Percentiles rank a stretch among this genome's conserved stretches.
These are phyloP conservation scores for Busseola fusca DNA, from an alignment of 2,888 invertebrate species.

Conservation along the genomic window DNA sequence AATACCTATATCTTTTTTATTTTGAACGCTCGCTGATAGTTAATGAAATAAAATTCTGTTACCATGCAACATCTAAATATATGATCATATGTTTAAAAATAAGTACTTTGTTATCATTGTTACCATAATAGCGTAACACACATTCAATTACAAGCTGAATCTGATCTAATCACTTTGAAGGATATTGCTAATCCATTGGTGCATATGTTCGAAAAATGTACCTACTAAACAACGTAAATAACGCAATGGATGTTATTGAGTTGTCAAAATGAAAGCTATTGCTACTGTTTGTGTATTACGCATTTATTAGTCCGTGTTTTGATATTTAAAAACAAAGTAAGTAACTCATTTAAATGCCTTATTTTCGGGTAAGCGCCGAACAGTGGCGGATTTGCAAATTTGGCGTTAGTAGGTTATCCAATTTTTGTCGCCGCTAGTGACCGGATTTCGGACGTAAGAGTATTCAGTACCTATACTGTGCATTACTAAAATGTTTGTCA, in stretches of 20 bases:
- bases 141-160: neutral
- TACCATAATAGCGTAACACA: neutral
- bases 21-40: constrained; percentile 29
- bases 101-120: neutral
- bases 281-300: too few species aligned
- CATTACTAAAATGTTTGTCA: too few species aligned
- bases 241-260: neutral
- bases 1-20: constrained; percentile 13
- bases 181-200: neutral
- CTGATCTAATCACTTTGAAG: neutral
- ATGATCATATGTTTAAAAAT: constrained; percentile 20
- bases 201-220: neutral
- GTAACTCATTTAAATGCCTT: neutral
- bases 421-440: too few species aligned
- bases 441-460: too few species aligned
- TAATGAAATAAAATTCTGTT: constrained; percentile 28
- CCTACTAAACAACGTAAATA: neutral
- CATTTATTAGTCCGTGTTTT: neutral
- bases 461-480: too few species aligned
- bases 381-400: too few species aligned
- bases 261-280: neutral
- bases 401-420: too few species aligned
- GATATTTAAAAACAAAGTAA: constrained; percentile 1
- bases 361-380: constrained; percentile 1
- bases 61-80: constrained; percentile 20